phyloP scores from a whole-genome alignment of 1,140 invertebrate genomes.

The Grapholita molesta region DNA sequence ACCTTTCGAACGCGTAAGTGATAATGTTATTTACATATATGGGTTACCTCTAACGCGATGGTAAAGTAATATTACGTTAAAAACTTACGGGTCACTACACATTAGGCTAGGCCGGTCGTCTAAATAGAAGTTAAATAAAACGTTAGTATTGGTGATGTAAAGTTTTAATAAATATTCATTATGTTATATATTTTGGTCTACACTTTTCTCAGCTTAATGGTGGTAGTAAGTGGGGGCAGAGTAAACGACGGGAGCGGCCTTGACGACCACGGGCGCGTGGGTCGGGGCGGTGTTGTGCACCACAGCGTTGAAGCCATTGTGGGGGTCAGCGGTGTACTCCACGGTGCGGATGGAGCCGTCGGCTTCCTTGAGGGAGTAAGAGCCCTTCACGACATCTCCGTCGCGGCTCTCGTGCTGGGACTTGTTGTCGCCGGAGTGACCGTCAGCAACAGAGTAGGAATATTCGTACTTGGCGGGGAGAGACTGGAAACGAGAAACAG shows the following conservation, averaged over 20 bases:
- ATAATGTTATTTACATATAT: too few relatives aligned
- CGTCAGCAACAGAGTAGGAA: slow-evolving; percentile 75
- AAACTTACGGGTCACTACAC: too few relatives aligned
- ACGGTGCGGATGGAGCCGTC: slow-evolving; percentile 79
- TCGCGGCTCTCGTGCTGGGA: slow-evolving; percentile 76
- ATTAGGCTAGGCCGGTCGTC: too few relatives aligned
- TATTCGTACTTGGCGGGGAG: slow-evolving; percentile 73
- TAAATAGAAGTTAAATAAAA: neutral
- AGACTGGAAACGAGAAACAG: slow-evolving; percentile 31
- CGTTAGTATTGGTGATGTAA: neutral
- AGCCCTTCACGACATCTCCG: slow-evolving; percentile 76
- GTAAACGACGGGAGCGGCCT: slow-evolving; percentile 34
- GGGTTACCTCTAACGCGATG: too few relatives aligned
- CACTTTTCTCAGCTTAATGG: slow-evolving; percentile 25
- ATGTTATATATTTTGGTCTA: neutral
- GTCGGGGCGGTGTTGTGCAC: slow-evolving; percentile 77
- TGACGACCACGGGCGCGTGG: slow-evolving; percentile 39
- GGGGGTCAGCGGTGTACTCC: slow-evolving; percentile 77
- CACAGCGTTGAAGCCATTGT: slow-evolving; percentile 79
- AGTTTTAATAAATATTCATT: slow-evolving; percentile 4
- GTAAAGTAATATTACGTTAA: too few relatives aligned
- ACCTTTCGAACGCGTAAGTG: too few relatives aligned
- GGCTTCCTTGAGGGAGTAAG: slow-evolving; percentile 78
- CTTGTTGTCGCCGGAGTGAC: slow-evolving; percentile 75
- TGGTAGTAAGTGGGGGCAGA: slow-evolving; percentile 35